Evolutionary conservation across 1,140 invertebrate species (phyloP).

Genomic region (Tenebrio molitor): DNA sequence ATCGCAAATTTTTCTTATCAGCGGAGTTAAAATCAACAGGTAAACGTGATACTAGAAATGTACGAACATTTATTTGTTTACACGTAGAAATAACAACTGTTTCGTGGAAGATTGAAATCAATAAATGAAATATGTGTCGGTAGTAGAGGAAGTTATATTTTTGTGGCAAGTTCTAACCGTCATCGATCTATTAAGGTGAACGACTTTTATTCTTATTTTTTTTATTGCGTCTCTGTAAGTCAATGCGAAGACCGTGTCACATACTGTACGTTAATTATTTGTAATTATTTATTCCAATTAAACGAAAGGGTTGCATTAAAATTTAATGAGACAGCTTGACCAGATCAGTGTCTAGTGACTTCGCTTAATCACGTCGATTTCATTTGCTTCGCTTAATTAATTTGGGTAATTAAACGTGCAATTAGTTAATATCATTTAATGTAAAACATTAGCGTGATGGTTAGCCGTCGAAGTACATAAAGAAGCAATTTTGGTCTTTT

Average conservation of each 20-base stretch:
- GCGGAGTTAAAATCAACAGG: not conserved
- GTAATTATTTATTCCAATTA: too few species aligned
- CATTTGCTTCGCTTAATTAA: too few species aligned
- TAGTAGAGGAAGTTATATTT: not conserved
- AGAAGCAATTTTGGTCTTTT: not conserved
- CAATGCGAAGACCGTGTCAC: too few species aligned
- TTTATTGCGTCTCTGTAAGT: too few species aligned
- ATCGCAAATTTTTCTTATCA: slow-evolving; percentile 3
- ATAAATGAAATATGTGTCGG: not conserved
- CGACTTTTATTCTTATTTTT: not conserved
- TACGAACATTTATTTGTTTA: not conserved
- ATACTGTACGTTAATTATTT: too few species aligned
- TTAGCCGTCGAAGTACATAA: not conserved
- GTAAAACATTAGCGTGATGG: not conserved
- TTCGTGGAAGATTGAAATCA: not conserved
- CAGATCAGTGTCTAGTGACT: too few species aligned
- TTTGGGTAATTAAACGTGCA: too few species aligned
- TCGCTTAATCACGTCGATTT: too few species aligned
- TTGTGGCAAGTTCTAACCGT: too few species aligned
- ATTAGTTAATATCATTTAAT: not conserved
- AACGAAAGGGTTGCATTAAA: too few species aligned
- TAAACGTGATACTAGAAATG: not conserved
- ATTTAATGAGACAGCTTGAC: too few species aligned
- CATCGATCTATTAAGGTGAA: not conserved
- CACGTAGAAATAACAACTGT: not conserved